These are phyloP conservation scores for Abramis brama DNA, from an alignment of 2,113 vertebrate species.

Conservation along the genomic window DNA sequence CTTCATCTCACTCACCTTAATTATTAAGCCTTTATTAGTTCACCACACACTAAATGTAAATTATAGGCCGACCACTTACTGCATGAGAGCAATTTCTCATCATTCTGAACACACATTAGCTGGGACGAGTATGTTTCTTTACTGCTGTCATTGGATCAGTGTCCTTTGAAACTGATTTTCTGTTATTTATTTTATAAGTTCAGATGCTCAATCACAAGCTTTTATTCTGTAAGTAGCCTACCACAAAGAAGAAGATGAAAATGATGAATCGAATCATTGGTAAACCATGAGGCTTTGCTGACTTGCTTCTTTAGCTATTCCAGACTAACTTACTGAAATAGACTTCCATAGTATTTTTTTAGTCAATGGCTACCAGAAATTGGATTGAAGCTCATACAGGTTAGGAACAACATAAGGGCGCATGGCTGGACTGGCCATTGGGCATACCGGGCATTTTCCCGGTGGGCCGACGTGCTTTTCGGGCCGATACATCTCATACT, in stretches of 20 bases:
- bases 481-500: too few species aligned
- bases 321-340: neutral
- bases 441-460: too few species aligned
- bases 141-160: neutral
- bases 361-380: too few species aligned
- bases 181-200: neutral
- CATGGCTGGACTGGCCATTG: too few species aligned
- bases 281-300: neutral
- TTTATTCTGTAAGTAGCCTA: neutral
- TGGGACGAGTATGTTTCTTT: neutral
- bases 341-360: too few species aligned
- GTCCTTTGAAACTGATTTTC: neutral
- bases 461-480: too few species aligned
- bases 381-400: too few species aligned
- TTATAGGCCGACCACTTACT: slow-evolving; percentile 14
- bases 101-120: slow-evolving; percentile 8
- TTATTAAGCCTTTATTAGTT: slow-evolving; percentile 6
- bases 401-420: too few species aligned
- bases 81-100: neutral
- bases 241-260: neutral
- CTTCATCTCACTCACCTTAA: neutral
- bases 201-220: neutral
- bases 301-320: neutral
- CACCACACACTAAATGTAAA: slow-evolving; percentile 25
- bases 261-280: neutral